Conservation (phyloP, 2,888 invertebrate species). For the Mesorhabditis spiculigera region DNA sequence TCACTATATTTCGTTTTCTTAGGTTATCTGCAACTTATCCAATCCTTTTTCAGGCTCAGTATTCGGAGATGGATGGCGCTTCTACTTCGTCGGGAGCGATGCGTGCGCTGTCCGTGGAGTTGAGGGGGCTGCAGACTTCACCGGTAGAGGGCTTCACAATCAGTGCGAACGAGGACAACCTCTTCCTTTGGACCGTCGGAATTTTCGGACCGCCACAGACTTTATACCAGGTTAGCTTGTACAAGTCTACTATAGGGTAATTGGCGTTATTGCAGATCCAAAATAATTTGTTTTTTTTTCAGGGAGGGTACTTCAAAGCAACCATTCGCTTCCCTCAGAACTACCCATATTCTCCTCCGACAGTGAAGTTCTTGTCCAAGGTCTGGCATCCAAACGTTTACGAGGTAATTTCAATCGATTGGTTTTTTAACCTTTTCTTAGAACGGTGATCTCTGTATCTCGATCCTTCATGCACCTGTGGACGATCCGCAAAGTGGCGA, state of each 20-base stretch:
- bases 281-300: conserved; percentile 16
- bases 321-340: conserved; percentile 97
- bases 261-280: neutral
- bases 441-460: conserved; percentile 99
- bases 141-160: conserved; percentile 66
- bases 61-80: conserved; percentile 11
- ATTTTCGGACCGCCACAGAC: conserved; percentile 99
- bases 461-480: conserved; percentile 95
- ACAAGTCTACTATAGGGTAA: conserved; percentile 1
- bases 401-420: conserved; percentile 61
- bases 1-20: too few relatives aligned
- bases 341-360: conserved; percentile 97
- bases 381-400: conserved; percentile 99
- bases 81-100: conserved; percentile 65
- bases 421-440: conserved; percentile 62
- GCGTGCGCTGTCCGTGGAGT: conserved; percentile 70
- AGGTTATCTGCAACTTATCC: neutral
- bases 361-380: conserved; percentile 94
- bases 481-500: conserved; percentile 99
- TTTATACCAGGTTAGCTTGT: conserved; percentile 68
- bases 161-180: conserved; percentile 77
- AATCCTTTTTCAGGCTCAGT: neutral
- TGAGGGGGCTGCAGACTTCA: conserved; percentile 82
- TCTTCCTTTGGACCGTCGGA: conserved; percentile 99
- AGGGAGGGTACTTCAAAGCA: conserved; percentile 99